phyloP scores from a whole-genome alignment of 1,140 invertebrate genomes.

The Zaprionus ornatus region DNA sequence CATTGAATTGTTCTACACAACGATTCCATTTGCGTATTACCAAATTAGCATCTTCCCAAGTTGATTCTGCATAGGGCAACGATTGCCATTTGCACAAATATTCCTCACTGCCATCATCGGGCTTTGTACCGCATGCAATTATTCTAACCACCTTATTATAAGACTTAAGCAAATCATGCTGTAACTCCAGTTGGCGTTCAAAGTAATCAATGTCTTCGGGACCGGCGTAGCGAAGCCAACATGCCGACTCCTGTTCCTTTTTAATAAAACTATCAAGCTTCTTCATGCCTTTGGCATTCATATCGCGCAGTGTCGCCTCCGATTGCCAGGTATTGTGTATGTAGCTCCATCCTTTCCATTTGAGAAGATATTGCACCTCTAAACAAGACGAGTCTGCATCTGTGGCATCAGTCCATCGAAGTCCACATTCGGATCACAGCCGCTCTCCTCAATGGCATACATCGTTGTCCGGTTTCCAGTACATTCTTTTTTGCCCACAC shows the following conservation, averaged over 20 bases:
- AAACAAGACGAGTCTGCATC: constrained; percentile 84
- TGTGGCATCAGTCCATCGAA: constrained; percentile 86
- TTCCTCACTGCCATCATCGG: constrained; percentile 92
- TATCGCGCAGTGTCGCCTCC: constrained; percentile 92
- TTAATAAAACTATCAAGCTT: constrained; percentile 99
- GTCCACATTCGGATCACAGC: constrained; percentile 93
- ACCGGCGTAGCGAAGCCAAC: constrained; percentile 93
- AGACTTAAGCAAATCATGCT: constrained; percentile 94
- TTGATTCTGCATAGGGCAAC: constrained; percentile 97
- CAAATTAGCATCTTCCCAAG: constrained; percentile 97
- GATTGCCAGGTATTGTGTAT: constrained; percentile 99
- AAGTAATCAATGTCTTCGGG: constrained; percentile 99
- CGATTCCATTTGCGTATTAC: constrained; percentile 93
- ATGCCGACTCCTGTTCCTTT: constrained; percentile 92
- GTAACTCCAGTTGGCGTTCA: constrained; percentile 97
- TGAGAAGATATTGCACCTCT: constrained; percentile 97
- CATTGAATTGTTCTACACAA: constrained; percentile 93
- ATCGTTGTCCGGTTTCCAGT: constrained; percentile 97
- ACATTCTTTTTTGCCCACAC: constrained; percentile 95
- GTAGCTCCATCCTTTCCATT: constrained; percentile 99
- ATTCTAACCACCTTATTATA: constrained; percentile 97
- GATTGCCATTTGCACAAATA: constrained; percentile 99
- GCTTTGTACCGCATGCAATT: constrained; percentile 89
- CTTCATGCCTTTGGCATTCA: constrained; percentile 98
- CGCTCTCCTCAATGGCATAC: constrained; percentile 98